Evolutionary conservation across 2,113 vertebrate species (phyloP), one percentile per base, ranked within the genome.

Genomic region (Syngnathus typhle): DNA sequence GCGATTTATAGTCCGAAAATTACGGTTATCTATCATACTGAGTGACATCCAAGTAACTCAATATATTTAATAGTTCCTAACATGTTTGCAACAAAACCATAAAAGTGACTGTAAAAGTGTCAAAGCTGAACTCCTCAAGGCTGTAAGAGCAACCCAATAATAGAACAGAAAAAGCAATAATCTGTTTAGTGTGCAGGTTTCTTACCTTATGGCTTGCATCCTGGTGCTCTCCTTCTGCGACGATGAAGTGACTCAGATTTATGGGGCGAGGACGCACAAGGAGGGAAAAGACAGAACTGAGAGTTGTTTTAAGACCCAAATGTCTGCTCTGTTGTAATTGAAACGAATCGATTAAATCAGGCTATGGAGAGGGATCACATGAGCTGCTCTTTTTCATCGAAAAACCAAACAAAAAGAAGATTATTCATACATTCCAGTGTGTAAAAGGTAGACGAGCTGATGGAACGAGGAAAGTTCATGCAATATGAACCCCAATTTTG

Each of bases 151-250:
- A 32, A 32, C 27, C 27, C 27, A 3, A 32, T 32, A 32, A 32
- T 3, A 32, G 27, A 32, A 32, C 27, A 43, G 13, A 43, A 2
- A 16, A 13, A 46, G 13, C 5, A 6, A 32, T 4, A 5, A 12
- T 46, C 12, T 6, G 44, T 46, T 59, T 16, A 16, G 12, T 5
- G 11, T 12, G 8, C 4, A 16, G 7, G 7, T 9, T 32, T 62
- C 82, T 79, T 81, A 89, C 88, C 86, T 82, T 63, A 89, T 5
- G 16, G 71, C 65, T 68, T 89, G 73, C 86, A 89, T 89, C 8
- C 82, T 32, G 69, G 23, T 36, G 44, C 38, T n/a, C 39, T 23
- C 1, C n/a, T 44, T 44, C 13, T 2, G 9, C 37, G 5, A 9
- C 6, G 39, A 21, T 3, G 19, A 44, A 44, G 60, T 44, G 2